Base-by-base conservation (phyloP, 2,888 invertebrate genomes). In the Drosophila anomelani region DNA sequence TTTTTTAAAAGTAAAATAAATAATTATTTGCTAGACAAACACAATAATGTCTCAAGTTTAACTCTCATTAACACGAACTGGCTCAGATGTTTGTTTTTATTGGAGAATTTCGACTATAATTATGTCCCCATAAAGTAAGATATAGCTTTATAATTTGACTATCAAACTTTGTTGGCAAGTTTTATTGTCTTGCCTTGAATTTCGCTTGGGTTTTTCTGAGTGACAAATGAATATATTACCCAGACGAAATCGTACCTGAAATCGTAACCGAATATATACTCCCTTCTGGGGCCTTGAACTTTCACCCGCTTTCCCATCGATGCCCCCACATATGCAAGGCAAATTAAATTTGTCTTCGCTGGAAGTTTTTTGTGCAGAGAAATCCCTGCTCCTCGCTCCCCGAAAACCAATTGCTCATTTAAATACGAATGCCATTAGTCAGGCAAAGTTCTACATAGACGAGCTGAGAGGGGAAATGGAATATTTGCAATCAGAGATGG, bases 381-480 rank as follows among this genome's bases (percentile, higher is more conserved):
- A 29, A 23, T n/a, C n/a, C 47, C 32, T 26, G 26, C 26, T 47
- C 10, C 2, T 39, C 41, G 9, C 3, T 29, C 23, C 63, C 54
- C 41, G 47, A 64, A 51, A 17, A 44, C 29, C 43, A 51, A 43
- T 49, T 43, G 32, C 66, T 74, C 71, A 83, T 83, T 83, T 88
- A 62, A 80, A 84, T 88, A 79, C 62, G 68, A 84, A 74, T 88
- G 62, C 75, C 81, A 88, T 84, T 84, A 79, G 88, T 80, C 78
- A 75, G 63, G 62, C 53, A 44, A 75, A 79, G 76, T 79, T 66
- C 66, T 47, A 61, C 76, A 77, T 53, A 61, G 38, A 68, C 12
- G 44, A 44, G 41, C 17, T 49, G 62, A 55, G 20, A 8, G 17
- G 55, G 49, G 49, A 20, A 32, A 32, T 17, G 51, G 41, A 47